Conservation (phyloP, 2,113 vertebrate species). For the Pseudolaguvia tuberculata region DNA sequence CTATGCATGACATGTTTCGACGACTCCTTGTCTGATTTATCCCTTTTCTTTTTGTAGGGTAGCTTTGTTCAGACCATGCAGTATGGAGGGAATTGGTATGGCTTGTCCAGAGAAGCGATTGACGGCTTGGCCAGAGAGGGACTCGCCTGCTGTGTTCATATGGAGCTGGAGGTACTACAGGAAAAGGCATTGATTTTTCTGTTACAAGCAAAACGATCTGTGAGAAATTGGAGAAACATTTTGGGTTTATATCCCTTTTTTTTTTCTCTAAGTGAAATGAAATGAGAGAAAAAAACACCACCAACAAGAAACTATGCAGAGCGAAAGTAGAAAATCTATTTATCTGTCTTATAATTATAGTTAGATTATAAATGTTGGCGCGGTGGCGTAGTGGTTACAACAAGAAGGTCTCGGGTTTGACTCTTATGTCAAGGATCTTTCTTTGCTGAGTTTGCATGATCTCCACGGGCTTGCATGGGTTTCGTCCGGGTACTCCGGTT, state of each 20-base stretch:
- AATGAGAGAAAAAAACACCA: too few relatives aligned
- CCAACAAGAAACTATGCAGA: too few relatives aligned
- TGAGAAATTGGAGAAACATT: neutral
- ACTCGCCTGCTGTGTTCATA: constrained; percentile 80
- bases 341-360: too few relatives aligned
- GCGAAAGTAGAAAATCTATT: too few relatives aligned
- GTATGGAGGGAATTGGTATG: constrained; percentile 73
- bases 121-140: constrained; percentile 84
- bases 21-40: constrained; percentile 1
- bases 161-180: constrained; percentile 83
- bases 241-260: neutral
- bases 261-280: too few relatives aligned
- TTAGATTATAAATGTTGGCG: neutral
- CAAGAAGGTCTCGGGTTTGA: too few relatives aligned
- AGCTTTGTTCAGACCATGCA: constrained; percentile 80
- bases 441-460: too few relatives aligned
- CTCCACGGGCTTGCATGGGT: too few relatives aligned
- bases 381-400: too few relatives aligned
- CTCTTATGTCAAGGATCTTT: too few relatives aligned
- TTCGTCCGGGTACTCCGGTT: too few relatives aligned
- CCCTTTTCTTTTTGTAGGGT: constrained; percentile 68
- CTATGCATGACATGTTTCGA: neutral
- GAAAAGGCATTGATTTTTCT: neutral
- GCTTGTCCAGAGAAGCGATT: constrained; percentile 79
- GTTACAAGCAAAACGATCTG: neutral